A percentile compares a stretch with the other conserved stretches of the same genome.
These are phyloP conservation scores for Bradypodion pumilum DNA, from an alignment of 2,797 vertebrate species.

Conservation along the genomic window DNA sequence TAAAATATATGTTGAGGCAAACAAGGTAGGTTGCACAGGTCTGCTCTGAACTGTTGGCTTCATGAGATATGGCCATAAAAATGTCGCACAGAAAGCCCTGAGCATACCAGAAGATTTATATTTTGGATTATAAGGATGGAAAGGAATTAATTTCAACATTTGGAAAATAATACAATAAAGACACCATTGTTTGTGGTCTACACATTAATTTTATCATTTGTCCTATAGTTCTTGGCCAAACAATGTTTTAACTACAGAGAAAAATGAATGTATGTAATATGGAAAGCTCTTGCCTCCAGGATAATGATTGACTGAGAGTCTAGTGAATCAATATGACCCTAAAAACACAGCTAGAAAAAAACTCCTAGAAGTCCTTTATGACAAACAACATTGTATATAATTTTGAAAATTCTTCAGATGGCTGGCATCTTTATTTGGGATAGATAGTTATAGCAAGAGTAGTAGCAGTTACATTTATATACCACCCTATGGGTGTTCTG, in stretches of 20 bases:
- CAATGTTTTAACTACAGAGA: no score
- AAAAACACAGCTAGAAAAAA: not conserved
- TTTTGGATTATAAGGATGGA: not conserved
- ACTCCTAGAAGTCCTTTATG: not conserved
- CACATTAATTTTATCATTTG: not conserved
- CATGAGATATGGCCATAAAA: not conserved
- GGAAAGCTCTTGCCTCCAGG: not conserved
- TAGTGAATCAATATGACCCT: not conserved
- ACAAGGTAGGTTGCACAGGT: no score
- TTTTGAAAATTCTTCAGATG: not conserved
- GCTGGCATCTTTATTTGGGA: not conserved
- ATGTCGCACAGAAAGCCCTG: no score
- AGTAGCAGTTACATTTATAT: no score
- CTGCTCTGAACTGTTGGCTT: not conserved
- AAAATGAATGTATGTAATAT: no score
- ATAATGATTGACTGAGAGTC: not conserved
- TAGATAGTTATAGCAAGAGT: no score
- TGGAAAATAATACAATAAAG: not conserved
- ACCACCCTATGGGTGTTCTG: not conserved
- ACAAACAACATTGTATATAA: not conserved
- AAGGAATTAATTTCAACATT: not conserved
- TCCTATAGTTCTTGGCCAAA: not conserved
- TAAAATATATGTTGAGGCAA: no score
- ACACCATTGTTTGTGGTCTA: conserved; percentile 1
- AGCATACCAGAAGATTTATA: not conserved